phyloP scores from a whole-genome alignment of 2,113 vertebrate genomes.

The Dinomys branickii region DNA sequence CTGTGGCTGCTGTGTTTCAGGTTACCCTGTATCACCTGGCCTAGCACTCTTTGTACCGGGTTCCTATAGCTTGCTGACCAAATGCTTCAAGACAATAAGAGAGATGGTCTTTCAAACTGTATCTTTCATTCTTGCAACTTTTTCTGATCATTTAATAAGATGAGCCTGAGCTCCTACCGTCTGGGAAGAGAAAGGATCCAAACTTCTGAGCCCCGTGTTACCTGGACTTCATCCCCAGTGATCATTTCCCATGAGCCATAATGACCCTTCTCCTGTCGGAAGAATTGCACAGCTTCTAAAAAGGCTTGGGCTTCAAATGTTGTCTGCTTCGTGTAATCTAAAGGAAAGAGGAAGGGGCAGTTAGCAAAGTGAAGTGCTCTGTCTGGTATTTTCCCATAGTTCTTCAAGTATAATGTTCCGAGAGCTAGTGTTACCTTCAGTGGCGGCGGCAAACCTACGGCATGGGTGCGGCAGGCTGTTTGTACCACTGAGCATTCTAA shows the following conservation, averaged over 20 bases:
- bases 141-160: background rate
- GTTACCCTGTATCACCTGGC: background rate
- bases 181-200: background rate
- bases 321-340: constrained; percentile 93
- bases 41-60: background rate
- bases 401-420: background rate
- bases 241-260: constrained; percentile 93
- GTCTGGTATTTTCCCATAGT: background rate
- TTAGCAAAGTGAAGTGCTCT: constrained; percentile 37
- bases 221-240: constrained; percentile 91
- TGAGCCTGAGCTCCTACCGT: background rate
- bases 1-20: background rate
- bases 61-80: background rate
- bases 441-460: background rate
- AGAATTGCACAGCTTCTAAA: constrained; percentile 92
- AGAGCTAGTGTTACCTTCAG: background rate
- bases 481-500: background rate
- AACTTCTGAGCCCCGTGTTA: constrained; percentile 66
- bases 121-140: background rate
- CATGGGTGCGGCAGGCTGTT: background rate
- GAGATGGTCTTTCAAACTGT: background rate
- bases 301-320: constrained; percentile 92
- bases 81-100: background rate
- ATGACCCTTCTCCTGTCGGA: constrained; percentile 91
- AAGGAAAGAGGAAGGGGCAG: constrained; percentile 45